phyloP scores from a whole-genome alignment of 2,113 vertebrate genomes.

The Paracanthobrama guichenoti region DNA sequence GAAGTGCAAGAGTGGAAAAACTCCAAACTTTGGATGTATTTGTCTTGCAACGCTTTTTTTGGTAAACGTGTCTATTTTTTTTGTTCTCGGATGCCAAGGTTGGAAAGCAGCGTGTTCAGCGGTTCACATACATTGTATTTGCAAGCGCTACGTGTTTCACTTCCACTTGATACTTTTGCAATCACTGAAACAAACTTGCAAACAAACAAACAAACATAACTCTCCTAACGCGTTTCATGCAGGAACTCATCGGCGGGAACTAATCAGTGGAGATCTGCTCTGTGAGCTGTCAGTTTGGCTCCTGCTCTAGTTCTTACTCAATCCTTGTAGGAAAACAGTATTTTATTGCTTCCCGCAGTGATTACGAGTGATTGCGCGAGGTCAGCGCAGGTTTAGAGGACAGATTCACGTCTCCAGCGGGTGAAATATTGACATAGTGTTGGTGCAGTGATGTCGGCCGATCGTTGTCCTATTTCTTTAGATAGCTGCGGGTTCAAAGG shows the following conservation, averaged over 20 bases:
- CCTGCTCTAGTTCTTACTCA: conserved; percentile 16
- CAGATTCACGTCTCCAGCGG: neutral
- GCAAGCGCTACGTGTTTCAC: neutral
- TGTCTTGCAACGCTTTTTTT: neutral
- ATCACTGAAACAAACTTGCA: neutral
- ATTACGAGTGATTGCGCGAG: neutral
- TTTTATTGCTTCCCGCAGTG: neutral
- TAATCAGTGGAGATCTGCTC: too few species aligned
- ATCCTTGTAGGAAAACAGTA: neutral
- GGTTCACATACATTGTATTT: neutral
- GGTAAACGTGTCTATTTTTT: neutral
- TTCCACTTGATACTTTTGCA: conserved; percentile 7
- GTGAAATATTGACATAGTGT: conserved; percentile 11
- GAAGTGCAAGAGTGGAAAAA: neutral
- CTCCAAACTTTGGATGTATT: neutral
- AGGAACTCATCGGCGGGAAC: neutral
- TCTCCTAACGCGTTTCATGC: neutral
- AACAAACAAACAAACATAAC: neutral
- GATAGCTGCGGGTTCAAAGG: conserved; percentile 5
- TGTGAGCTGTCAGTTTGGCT: neutral
- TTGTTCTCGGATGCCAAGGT: neutral
- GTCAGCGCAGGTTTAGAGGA: neutral
- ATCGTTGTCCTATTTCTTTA: neutral
- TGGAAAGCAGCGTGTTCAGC: neutral
- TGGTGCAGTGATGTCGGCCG: neutral